These are phyloP conservation scores for Bergia sp. DNA, from an alignment of 92 coral and sea anemone genomes.

Conservation along the genomic window DNA sequence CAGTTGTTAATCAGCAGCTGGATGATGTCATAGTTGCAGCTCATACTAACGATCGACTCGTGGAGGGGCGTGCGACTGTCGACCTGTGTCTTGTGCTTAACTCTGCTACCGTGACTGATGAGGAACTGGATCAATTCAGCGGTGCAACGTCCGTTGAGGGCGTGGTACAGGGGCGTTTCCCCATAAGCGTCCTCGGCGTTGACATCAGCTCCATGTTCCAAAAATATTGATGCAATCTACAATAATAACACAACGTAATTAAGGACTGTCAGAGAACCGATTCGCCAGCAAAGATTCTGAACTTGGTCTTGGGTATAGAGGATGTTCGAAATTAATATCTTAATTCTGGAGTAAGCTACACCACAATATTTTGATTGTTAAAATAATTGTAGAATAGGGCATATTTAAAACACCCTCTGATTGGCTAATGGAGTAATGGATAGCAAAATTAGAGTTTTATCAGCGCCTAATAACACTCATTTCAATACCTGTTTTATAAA, in stretches of 20 bases:
- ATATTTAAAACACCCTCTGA: no score
- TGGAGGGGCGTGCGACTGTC: slow-evolving; percentile 20
- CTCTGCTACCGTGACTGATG: neutral
- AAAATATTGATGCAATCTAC: slow-evolving; percentile 9
- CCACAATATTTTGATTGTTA: no score
- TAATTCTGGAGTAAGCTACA: no score
- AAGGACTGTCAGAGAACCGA: neutral
- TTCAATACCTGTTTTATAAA: no score
- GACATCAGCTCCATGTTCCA: slow-evolving; percentile 13
- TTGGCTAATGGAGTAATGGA: no score
- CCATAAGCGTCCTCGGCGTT: neutral
- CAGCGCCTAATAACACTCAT: no score
- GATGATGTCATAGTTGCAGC: slow-evolving; percentile 12
- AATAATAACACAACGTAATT: neutral
- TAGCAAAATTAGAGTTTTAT: no score
- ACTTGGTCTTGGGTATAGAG: no score
- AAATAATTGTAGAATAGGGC: no score
- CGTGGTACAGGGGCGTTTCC: slow-evolving; percentile 28
- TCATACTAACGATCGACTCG: slow-evolving; percentile 7
- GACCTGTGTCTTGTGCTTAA: neutral
- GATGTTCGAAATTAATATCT: no score
- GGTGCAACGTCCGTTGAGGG: slow-evolving; percentile 18
- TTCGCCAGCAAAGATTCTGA: no score
- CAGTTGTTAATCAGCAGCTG: slow-evolving; percentile 1
- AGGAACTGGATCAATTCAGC: slow-evolving; percentile 4